phyloP scores from a whole-genome alignment of 2,888 invertebrate species.

The Drosophila stalkeri region DNA sequence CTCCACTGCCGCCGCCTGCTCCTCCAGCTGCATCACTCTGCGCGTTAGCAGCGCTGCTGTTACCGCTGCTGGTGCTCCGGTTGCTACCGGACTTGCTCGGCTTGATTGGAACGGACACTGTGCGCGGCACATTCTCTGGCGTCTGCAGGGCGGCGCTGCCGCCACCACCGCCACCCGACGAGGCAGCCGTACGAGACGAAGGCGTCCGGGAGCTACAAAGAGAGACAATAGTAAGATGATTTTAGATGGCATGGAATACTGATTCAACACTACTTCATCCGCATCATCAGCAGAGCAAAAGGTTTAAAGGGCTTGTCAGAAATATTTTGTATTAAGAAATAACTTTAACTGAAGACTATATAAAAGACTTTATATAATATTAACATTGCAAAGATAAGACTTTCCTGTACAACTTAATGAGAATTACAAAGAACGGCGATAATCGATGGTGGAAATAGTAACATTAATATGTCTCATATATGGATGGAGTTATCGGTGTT shows the following conservation, averaged over 20 bases:
- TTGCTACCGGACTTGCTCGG: slow-evolving; percentile 73
- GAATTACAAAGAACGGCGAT: too few relatives aligned
- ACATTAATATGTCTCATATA: too few relatives aligned
- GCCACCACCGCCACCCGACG: slow-evolving; percentile 79
- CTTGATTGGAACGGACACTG: slow-evolving; percentile 84
- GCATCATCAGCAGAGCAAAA: too few relatives aligned
- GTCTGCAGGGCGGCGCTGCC: slow-evolving; percentile 79
- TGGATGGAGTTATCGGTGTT: too few relatives aligned
- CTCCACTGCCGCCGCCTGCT: slow-evolving; percentile 50
- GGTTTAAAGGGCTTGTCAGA: too few relatives aligned
- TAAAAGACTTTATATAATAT: too few relatives aligned
- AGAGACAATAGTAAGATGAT: not conserved
- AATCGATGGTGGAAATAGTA: too few relatives aligned
- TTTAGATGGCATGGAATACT: not conserved
- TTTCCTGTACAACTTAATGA: too few relatives aligned
- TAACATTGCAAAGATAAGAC: too few relatives aligned
- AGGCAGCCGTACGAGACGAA: slow-evolving; percentile 80
- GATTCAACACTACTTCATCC: too few relatives aligned
- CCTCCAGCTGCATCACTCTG: slow-evolving; percentile 56
- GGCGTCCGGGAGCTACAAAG: slow-evolving; percentile 68
- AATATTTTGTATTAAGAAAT: too few relatives aligned
- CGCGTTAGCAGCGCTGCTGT: slow-evolving; percentile 43
- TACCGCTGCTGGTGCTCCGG: slow-evolving; percentile 29
- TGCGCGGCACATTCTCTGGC: slow-evolving; percentile 83
- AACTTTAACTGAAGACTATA: too few relatives aligned